Conservation (phyloP, 1,140 invertebrate species). For the Holotrichia oblita region DNA sequence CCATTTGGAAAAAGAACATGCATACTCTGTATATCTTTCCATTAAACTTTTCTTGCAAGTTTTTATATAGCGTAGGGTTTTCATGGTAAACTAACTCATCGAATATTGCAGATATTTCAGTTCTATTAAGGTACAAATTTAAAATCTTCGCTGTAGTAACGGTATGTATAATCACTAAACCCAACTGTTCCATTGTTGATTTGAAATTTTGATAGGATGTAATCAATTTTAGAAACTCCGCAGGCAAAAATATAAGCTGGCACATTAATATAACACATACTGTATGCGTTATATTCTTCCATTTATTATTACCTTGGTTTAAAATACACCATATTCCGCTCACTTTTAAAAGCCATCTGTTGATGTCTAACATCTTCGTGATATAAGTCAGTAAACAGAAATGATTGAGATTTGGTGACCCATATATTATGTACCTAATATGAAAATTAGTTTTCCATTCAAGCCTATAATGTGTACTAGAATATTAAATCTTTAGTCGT, state of each 20-base stretch:
- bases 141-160: not conserved
- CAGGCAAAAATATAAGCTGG: not conserved
- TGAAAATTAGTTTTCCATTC: no score
- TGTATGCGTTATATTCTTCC: not conserved
- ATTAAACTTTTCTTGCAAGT: not conserved
- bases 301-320: not conserved
- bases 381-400: not conserved
- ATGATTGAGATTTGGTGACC: not conserved
- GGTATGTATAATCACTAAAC: not conserved
- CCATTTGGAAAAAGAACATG: not conserved
- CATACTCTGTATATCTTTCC: not conserved
- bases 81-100: not conserved
- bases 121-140: conserved; percentile 1
- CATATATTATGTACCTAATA: not conserved
- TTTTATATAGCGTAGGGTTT: not conserved
- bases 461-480: no score
- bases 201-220: not conserved
- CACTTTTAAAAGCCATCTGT: not conserved
- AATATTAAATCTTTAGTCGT: no score
- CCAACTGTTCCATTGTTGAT: not conserved
- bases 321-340: not conserved
- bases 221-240: not conserved
- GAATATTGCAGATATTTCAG: not conserved
- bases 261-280: not conserved
- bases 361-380: not conserved